phyloP scores from a whole-genome alignment of 2,113 vertebrate genomes.

The Coturnix japonica region DNA sequence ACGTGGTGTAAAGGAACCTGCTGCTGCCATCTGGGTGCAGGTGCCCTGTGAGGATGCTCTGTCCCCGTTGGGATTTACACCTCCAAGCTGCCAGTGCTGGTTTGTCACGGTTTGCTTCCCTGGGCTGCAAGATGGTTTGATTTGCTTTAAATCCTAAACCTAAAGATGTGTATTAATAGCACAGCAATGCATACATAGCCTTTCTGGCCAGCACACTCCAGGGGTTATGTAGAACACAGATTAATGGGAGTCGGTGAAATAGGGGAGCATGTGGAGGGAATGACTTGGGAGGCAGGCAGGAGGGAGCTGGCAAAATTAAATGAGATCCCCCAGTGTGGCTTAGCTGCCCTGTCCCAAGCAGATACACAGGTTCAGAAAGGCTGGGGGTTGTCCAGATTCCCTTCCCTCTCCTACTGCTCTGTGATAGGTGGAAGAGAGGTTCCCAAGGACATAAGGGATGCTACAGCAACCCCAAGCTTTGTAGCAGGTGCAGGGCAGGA shows the following conservation, averaged over 20 bases:
- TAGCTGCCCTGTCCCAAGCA: background rate
- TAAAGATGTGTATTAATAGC: background rate
- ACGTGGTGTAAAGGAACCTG: background rate
- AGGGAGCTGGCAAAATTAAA: background rate
- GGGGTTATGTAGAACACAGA: conserved; percentile 44
- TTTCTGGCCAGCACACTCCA: background rate
- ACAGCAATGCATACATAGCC: fast-evolving
- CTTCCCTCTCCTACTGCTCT: background rate
- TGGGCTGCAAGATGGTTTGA: background rate
- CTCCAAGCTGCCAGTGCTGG: background rate
- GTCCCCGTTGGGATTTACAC: background rate
- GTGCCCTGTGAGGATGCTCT: background rate
- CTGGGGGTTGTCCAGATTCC: background rate
- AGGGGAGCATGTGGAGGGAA: background rate
- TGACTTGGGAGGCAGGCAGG: background rate
- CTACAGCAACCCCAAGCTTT: background rate
- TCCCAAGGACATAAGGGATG: background rate
- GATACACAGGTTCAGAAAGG: background rate
- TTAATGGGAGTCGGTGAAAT: conserved; percentile 36
- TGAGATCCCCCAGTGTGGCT: fast-evolving
- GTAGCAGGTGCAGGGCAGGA: background rate
- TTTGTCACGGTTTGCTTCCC: background rate
- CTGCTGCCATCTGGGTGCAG: background rate
- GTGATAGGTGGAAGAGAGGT: background rate
- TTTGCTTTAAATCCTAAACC: conserved; percentile 13